A percentile compares a stretch with the other conserved stretches of the same genome.
Evolutionary conservation across 2,797 vertebrate genomes (phyloP).

Genomic region (Gymnoscopelus braueri): DNA sequence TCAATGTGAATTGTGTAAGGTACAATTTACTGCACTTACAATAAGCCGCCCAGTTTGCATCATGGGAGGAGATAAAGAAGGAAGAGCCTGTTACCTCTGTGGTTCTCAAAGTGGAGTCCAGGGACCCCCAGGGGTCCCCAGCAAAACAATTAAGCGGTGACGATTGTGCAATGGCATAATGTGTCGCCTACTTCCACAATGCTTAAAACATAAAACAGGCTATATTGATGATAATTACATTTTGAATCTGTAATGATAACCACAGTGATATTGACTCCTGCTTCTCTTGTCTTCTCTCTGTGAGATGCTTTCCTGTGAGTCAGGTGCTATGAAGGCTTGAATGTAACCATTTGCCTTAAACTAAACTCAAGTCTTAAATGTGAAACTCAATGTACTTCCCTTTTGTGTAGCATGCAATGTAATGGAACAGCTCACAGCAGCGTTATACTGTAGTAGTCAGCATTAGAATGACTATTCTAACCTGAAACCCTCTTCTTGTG

Average conservation of each 20-base stretch:
- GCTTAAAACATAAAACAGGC: not conserved
- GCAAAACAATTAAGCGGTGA: no score
- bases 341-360: conserved; percentile 40
- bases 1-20: conserved; percentile 47
- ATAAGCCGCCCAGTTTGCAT: no score
- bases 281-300: conserved; percentile 4
- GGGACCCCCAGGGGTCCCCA: no score
- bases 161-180: no score
- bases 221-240: conserved; percentile 3
- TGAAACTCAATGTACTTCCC: conserved; percentile 29
- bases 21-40: not conserved
- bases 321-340: conserved; percentile 51
- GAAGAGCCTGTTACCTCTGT: no score
- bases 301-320: conserved; percentile 42
- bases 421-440: conserved; percentile 34
- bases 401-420: conserved; percentile 45
- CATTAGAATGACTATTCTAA: conserved; percentile 21
- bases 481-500: conserved; percentile 30
- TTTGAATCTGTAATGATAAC: conserved; percentile 27
- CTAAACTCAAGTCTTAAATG: no score
- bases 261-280: conserved; percentile 14
- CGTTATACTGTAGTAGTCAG: not conserved
- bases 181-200: no score
- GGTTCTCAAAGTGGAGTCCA: no score
- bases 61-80: no score